Conservation (phyloP, 1,140 invertebrate genomes). For the Centruroides vittatus region DNA sequence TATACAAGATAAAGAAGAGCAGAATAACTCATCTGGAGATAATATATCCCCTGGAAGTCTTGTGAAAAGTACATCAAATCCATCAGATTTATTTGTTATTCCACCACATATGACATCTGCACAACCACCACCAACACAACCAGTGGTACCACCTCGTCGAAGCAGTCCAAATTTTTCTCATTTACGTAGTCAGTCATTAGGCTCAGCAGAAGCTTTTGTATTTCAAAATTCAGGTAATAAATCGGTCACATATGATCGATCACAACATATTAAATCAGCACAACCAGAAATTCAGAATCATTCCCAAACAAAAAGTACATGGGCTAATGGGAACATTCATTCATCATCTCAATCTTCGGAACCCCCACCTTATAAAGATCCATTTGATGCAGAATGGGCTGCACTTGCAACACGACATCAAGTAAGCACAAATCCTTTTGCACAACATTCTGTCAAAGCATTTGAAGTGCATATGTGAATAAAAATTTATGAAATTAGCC, state of each 20-base stretch:
- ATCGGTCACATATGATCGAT: background rate
- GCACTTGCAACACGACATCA: conserved; percentile 32
- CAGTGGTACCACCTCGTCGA: conserved; percentile 21
- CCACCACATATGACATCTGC: background rate
- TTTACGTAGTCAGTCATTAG: conserved; percentile 43
- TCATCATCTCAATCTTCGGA: conserved; percentile 13
- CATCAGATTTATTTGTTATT: background rate
- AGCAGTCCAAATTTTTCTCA: conserved; percentile 36
- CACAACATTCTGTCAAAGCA: conserved; percentile 32
- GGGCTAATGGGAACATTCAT: conserved; percentile 11
- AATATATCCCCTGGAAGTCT: background rate
- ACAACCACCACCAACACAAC: conserved; percentile 17
- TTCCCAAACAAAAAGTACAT: conserved; percentile 15
- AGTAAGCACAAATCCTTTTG: conserved; percentile 34
- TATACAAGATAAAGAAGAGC: conserved; percentile 1
- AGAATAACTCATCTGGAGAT: background rate
- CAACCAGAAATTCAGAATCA: background rate
- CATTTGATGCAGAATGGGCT: conserved; percentile 77
- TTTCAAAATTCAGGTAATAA: background rate
- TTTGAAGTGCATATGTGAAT: conserved; percentile 41
- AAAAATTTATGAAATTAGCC: no score
- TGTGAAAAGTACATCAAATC: background rate
- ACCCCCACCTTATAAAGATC: conserved; percentile 37
- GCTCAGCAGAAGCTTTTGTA: conserved; percentile 22
- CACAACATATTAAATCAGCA: background rate